phyloP scores from a whole-genome alignment of 2,113 vertebrate species.

The Haemorhous mexicanus region DNA sequence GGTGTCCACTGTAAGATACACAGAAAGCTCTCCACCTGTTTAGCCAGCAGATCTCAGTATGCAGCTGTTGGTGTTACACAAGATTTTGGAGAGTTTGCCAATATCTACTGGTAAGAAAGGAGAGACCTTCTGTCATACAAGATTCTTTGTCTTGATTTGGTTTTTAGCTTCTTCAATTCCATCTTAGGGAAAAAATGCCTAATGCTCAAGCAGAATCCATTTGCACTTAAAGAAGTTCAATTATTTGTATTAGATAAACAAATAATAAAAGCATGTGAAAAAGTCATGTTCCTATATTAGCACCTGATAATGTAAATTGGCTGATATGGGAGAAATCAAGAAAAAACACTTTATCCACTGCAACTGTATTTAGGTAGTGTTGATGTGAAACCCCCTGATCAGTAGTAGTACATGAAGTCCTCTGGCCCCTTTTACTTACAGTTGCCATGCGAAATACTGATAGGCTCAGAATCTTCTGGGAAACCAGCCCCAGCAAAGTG shows the following conservation, averaged over 20 bases:
- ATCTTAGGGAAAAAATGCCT: neutral
- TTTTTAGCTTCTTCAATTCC: neutral
- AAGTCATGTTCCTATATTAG: neutral
- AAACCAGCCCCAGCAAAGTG: slow-evolving; percentile 92
- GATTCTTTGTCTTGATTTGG: neutral
- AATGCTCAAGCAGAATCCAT: neutral
- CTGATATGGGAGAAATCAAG: neutral
- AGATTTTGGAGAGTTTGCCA: neutral
- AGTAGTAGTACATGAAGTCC: neutral
- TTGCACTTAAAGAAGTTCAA: neutral
- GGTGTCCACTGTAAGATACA: neutral
- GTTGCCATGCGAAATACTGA: slow-evolving; percentile 99
- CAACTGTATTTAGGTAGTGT: neutral
- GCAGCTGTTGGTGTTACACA: neutral
- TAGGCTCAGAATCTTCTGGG: slow-evolving; percentile 98
- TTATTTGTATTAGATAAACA: neutral
- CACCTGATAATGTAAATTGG: neutral
- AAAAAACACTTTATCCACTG: neutral
- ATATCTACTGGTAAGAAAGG: neutral
- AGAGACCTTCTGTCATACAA: neutral
- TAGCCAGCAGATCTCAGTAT: neutral
- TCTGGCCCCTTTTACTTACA: slow-evolving; percentile 82
- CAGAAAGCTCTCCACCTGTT: neutral
- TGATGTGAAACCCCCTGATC: neutral
- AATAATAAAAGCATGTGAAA: neutral